Conservation (phyloP, 2,797 vertebrate species). For the Holocentrus rufus region DNA sequence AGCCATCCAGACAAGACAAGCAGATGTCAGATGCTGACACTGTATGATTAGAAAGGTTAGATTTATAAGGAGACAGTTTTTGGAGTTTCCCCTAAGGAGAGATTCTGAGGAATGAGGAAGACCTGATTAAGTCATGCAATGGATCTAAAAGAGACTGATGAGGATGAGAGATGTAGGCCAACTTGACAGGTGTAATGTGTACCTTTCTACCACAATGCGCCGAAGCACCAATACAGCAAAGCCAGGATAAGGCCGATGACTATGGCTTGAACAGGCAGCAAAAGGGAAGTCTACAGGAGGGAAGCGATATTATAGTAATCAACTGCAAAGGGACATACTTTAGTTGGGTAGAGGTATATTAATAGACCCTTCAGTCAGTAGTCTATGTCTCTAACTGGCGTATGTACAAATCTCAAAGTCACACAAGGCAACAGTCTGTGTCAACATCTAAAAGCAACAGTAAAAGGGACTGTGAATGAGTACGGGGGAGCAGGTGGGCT, state of each 20-base stretch:
- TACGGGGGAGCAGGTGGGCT: conserved; percentile 35
- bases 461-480: conserved; percentile 43
- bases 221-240: conserved; percentile 99
- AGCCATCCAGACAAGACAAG: conserved; percentile 83
- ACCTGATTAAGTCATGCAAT: conserved; percentile 73
- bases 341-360: conserved; percentile 65
- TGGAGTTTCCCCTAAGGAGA: conserved; percentile 32
- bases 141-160: conserved; percentile 63
- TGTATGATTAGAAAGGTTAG: conserved; percentile 73
- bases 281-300: conserved; percentile 97
- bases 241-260: conserved; percentile 99
- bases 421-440: conserved; percentile 33
- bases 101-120: conserved; percentile 61
- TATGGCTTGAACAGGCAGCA: conserved; percentile 99
- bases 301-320: conserved; percentile 97
- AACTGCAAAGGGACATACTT: conserved; percentile 77
- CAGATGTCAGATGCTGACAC: conserved; percentile 79
- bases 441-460: conserved; percentile 49
- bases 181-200: conserved; percentile 89
- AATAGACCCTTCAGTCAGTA: conserved; percentile 55
- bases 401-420: conserved; percentile 49
- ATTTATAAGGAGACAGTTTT: conserved; percentile 36
- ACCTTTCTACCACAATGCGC: conserved; percentile 99
- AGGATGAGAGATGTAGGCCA: conserved; percentile 68
- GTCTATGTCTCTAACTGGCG: conserved; percentile 49